Conservation (phyloP, 2,797 vertebrate species). For the Cercopithecus neglectus region DNA sequence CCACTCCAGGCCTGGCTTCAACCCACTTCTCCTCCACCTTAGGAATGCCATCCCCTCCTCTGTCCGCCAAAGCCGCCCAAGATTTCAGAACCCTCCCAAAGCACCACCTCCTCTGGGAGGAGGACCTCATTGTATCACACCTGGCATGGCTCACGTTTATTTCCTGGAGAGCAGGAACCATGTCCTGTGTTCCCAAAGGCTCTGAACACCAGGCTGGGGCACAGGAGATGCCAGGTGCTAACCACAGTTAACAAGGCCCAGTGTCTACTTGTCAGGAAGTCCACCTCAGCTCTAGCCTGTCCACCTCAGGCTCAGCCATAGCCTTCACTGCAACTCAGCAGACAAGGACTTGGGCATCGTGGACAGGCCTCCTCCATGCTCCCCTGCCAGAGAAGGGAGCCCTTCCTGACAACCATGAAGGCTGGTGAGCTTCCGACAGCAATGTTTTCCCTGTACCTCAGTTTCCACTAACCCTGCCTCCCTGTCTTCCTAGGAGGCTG, state of each 20-base stretch:
- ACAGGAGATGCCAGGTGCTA: neutral
- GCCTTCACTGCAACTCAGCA: neutral
- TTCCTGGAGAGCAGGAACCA: neutral
- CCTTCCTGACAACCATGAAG: neutral
- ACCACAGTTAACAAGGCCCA: neutral
- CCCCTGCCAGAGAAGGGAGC: neutral
- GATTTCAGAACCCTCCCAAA: neutral
- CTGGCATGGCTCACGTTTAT: neutral
- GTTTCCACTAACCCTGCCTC: constrained; percentile 6
- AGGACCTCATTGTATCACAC: neutral
- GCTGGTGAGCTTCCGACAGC: neutral
- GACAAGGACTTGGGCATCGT: neutral
- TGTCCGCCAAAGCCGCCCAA: neutral
- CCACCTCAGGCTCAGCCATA: neutral
- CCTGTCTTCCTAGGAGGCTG: neutral
- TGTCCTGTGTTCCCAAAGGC: neutral
- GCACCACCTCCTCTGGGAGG: constrained; percentile 1
- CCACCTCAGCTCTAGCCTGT: neutral
- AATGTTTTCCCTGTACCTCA: neutral
- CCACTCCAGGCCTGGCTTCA: neutral
- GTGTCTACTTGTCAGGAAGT: neutral
- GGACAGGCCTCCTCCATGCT: neutral
- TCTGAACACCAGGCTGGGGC: neutral
- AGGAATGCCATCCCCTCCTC: neutral
- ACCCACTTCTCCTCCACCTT: neutral